Evolutionary conservation across 2,888 invertebrate species (phyloP).

Genomic region (Palloptera scutellata): DNA sequence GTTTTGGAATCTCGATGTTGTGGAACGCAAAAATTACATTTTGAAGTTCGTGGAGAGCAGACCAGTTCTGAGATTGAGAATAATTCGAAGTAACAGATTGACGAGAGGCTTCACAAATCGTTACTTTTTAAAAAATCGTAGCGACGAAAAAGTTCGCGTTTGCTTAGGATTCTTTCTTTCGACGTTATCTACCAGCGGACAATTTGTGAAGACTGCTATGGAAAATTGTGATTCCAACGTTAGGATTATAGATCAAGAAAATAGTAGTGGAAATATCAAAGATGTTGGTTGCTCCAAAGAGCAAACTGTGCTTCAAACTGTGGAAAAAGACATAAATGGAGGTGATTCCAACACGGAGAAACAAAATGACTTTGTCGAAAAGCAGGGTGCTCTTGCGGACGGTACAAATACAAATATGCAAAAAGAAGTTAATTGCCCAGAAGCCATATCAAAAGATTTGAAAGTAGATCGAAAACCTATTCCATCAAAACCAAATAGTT

Average conservation of each 20-base stretch:
- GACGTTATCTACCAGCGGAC: slow-evolving; percentile 35
- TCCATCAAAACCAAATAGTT: slow-evolving; percentile 30
- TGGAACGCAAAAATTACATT: slow-evolving; percentile 34
- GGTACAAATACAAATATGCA: not conserved
- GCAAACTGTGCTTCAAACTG: too few relatives aligned
- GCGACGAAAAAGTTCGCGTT: slow-evolving; percentile 31
- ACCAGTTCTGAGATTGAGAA: slow-evolving; percentile 33
- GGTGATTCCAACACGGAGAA: too few relatives aligned
- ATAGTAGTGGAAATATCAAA: too few relatives aligned
- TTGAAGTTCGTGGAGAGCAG: slow-evolving; percentile 33
- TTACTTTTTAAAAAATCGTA: slow-evolving; percentile 34
- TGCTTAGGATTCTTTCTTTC: slow-evolving; percentile 41
- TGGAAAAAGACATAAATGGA: too few relatives aligned
- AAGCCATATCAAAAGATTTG: slow-evolving; percentile 5
- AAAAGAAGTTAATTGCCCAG: slow-evolving; percentile 28
- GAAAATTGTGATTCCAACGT: slow-evolving; percentile 31
- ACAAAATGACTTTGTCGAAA: too few relatives aligned
- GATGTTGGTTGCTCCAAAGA: too few relatives aligned
- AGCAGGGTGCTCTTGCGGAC: too few relatives aligned
- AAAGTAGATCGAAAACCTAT: slow-evolving; percentile 21
- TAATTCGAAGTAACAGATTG: slow-evolving; percentile 24
- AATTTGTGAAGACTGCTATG: slow-evolving; percentile 36
- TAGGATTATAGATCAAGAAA: slow-evolving; percentile 9
- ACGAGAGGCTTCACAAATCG: slow-evolving; percentile 37
- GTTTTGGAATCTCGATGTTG: slow-evolving; percentile 36